These are phyloP conservation scores for Pipistrellus kuhlii DNA, from an alignment of 2,797 vertebrate species.

Conservation along the genomic window DNA sequence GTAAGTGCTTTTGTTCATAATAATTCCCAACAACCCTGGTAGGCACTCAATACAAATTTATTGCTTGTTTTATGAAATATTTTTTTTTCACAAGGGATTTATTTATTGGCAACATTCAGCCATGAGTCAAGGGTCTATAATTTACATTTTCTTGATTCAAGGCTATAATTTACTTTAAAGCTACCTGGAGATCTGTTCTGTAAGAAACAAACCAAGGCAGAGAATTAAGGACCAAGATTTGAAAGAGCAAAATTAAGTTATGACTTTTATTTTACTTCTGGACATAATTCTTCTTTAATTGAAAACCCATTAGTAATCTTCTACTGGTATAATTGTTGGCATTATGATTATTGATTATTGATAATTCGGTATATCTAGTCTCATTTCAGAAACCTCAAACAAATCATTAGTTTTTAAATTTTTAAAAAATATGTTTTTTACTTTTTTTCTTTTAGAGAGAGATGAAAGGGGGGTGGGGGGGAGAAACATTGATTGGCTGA, in stretches of 20 bases:
- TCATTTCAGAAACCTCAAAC: slow-evolving; percentile 64
- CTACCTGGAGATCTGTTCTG: slow-evolving; percentile 42
- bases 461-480: too few species aligned
- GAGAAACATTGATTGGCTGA: too few species aligned
- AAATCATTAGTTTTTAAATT: slow-evolving; percentile 12
- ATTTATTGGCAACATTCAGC: slow-evolving; percentile 48
- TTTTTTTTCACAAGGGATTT: slow-evolving; percentile 26
- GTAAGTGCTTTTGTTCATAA: background rate
- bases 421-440: too few species aligned
- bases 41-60: background rate
- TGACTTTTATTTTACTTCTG: slow-evolving; percentile 44
- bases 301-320: slow-evolving; percentile 51
- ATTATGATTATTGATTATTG: slow-evolving; percentile 50
- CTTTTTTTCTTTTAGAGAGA: too few species aligned
- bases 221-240: slow-evolving; percentile 58
- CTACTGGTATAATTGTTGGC: slow-evolving; percentile 14
- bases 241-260: slow-evolving; percentile 57
- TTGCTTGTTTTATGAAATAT: slow-evolving; percentile 37
- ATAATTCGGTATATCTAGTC: background rate
- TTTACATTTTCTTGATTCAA: slow-evolving; percentile 57
- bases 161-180: slow-evolving; percentile 68
- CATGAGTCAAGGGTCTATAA: slow-evolving; percentile 27
- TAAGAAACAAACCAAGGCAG: slow-evolving; percentile 50
- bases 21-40: background rate
- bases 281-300: slow-evolving; percentile 56